Evolutionary conservation across 23 tunicate genomes (phyloP), one percentile per base, ranked within the genome.

Genomic region (Halocynthia roretzi): DNA sequence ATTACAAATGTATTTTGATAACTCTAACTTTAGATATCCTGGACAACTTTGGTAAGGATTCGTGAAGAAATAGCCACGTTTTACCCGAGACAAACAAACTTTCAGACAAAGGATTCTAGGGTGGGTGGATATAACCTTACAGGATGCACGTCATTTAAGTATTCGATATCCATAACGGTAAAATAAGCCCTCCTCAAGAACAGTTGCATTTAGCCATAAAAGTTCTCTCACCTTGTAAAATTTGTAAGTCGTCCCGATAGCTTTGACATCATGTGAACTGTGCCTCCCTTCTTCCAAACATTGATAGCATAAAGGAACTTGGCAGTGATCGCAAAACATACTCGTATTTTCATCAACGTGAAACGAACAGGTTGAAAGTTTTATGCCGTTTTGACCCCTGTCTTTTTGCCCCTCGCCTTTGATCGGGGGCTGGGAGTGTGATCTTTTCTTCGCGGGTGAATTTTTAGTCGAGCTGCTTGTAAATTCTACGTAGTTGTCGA

Each of bases 261-360:
- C 77, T 62, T 82, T 86, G 31, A 92, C 75, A 63, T 72, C 75
- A 75, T 92, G 98, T 6, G 76, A 15, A 61, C 79, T 78, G 62
- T 92, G 98, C 56, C 80, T 77, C 40, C 97, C 97, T 7, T 92
- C 98, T 21, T 86, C 85, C n/a, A 82, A 80, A 70, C 98, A 92
- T 53, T 71, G 87, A 17, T 87, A 83, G 66, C 98, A 92, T 44
- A 92, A 66, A 5, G 98, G 77, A 18, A 86, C 62, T 15, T 77
- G 71, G 67, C 98, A 92, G 7, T 86, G 77, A n/a, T 79, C 87
- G 67, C 98, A 92, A 56, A 82, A 65, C 31, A 92, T 23, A 62
- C 87, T 86, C 63, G 79, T 92, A 17, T 61, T 86, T 63, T 92
- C 98, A 6, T 76, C 70, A 49, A 82, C 70, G 69, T 92, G 98